Conservation (phyloP, 2,797 vertebrate genomes). For the Intellagama lesueurii region DNA sequence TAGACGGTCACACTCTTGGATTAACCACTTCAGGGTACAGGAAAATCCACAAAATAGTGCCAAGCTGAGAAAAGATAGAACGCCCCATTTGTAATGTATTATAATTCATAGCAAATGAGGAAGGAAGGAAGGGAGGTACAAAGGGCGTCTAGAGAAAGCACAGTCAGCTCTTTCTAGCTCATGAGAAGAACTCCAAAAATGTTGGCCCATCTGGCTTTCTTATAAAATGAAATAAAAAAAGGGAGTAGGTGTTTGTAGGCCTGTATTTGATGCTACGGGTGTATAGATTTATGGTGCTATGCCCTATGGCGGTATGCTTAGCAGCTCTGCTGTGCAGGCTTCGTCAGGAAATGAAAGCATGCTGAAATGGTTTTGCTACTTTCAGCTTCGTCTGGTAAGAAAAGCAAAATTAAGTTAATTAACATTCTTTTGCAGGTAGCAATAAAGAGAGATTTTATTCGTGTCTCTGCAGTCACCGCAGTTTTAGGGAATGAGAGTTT, state of each 20-base stretch:
- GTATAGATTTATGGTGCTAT: not conserved
- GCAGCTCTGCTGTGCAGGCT: not conserved
- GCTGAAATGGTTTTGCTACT: not conserved
- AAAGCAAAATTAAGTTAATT: not conserved
- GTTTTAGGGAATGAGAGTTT: slow-evolving; percentile 57
- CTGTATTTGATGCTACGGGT: not conserved
- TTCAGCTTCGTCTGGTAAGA: not conserved
- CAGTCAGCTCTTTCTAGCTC: not conserved
- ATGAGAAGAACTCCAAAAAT: not conserved
- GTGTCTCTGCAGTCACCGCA: slow-evolving; percentile 12
- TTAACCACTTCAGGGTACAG: not conserved
- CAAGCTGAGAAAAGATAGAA: not conserved
- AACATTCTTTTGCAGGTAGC: not conserved
- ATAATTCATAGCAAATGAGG: not conserved
- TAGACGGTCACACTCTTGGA: not conserved
- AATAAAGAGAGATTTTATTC: slow-evolving; percentile 37
- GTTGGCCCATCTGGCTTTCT: not conserved
- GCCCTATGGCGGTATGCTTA: not conserved
- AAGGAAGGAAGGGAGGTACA: not conserved
- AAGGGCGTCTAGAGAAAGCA: too few relatives aligned
- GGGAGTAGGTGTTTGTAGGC: too few relatives aligned
- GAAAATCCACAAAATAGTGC: not conserved
- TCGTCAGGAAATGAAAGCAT: not conserved
- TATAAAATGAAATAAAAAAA: not conserved
- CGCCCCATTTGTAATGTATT: not conserved